phyloP scores from a whole-genome alignment of 2,888 invertebrate genomes.

The Conomelus anceps region DNA sequence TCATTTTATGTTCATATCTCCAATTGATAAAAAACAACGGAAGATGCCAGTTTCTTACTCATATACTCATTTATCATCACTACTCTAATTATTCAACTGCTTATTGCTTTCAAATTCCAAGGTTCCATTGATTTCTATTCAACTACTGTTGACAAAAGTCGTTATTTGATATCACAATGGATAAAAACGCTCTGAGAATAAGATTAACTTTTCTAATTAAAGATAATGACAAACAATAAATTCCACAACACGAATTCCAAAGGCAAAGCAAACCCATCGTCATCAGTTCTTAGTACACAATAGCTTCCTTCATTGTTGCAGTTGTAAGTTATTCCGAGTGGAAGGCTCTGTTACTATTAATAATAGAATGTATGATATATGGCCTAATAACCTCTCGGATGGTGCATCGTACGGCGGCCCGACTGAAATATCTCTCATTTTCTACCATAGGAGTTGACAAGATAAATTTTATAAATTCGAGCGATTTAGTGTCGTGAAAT shows the following conservation, averaged over 20 bases:
- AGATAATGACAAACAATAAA: not conserved
- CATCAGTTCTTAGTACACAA: not conserved
- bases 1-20: no score
- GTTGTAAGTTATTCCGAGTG: not conserved
- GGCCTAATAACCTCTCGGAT: not conserved
- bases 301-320: not conserved
- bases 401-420: not conserved
- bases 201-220: not conserved
- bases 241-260: not conserved
- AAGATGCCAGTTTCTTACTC: no score
- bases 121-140: no score
- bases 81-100: no score
- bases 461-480: not conserved
- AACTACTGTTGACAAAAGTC: no score
- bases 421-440: not conserved
- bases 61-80: no score
- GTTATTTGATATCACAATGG: no score
- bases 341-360: not conserved
- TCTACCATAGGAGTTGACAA: not conserved
- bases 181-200: not conserved
- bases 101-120: no score
- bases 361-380: not conserved
- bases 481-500: not conserved
- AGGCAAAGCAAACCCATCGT: not conserved
- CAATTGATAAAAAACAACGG: no score